phyloP scores from a whole-genome alignment of 2,888 invertebrate genomes.

The Gastracanthus pulcherrimus region DNA sequence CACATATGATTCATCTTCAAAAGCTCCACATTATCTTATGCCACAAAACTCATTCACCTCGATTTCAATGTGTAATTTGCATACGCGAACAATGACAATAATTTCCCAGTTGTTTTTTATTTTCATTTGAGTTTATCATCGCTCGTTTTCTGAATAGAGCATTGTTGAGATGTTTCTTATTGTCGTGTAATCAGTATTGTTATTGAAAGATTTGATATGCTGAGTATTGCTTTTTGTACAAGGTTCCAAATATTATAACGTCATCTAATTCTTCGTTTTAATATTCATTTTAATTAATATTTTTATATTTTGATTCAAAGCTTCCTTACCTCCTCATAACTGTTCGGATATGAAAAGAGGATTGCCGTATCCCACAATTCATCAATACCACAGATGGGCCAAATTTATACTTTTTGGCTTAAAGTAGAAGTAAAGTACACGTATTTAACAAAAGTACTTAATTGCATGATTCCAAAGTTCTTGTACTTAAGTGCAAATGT shows the following conservation, averaged over 20 bases:
- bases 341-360: too few species aligned
- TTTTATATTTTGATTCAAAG: too few species aligned
- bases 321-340: too few species aligned
- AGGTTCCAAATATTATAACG: not conserved
- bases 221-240: not conserved
- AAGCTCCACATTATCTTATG: conserved; percentile 18
- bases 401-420: too few species aligned
- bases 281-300: too few species aligned
- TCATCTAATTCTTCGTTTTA: too few species aligned
- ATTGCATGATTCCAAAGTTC: too few species aligned
- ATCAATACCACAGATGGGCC: too few species aligned
- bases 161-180: not conserved
- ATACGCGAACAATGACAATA: conserved; percentile 5
- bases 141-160: not conserved
- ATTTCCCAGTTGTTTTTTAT: not conserved
- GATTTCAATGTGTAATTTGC: conserved; percentile 38
- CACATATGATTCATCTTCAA: conserved; percentile 47
- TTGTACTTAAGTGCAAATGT: too few species aligned
- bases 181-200: conserved; percentile 5
- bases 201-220: not conserved
- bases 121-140: not conserved
- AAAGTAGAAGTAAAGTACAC: too few species aligned
- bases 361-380: too few species aligned
- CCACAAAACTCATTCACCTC: conserved; percentile 22
- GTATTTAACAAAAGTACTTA: too few species aligned